These are phyloP conservation scores for Hormaphis cornu DNA, from an alignment of 1,140 invertebrate genomes.

Conservation along the genomic window DNA sequence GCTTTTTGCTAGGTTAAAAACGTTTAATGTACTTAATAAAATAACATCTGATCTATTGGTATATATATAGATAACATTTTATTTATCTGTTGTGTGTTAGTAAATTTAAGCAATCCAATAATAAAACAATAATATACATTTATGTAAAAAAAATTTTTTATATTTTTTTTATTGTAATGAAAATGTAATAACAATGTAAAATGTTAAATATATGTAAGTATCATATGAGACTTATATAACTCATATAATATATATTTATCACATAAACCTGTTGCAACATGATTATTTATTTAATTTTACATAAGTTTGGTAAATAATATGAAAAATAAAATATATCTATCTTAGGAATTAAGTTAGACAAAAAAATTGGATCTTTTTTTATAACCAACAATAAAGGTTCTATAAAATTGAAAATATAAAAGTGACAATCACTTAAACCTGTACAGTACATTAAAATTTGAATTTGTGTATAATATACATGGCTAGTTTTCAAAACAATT, in stretches of 20 bases:
- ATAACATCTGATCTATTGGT: neutral
- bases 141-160: neutral
- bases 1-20: conserved; percentile 3
- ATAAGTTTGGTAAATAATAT: neutral
- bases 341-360: neutral
- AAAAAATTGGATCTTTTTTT: neutral
- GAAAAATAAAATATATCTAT: neutral
- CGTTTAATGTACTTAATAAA: neutral
- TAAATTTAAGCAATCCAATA: neutral
- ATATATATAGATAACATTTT: neutral
- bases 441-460: neutral
- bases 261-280: neutral
- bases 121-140: neutral
- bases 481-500: neutral
- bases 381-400: neutral
- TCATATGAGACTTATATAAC: neutral
- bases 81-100: neutral
- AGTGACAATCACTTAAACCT: neutral
- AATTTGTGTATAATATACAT: neutral
- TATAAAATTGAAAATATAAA: neutral
- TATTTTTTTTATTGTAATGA: neutral
- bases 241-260: neutral
- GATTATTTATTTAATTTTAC: neutral
- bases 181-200: too few relatives aligned
- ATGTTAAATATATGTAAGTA: neutral